These are phyloP conservation scores for Lepidochitona cinerea DNA, from an alignment of 2,888 invertebrate species.

Conservation along the genomic window DNA sequence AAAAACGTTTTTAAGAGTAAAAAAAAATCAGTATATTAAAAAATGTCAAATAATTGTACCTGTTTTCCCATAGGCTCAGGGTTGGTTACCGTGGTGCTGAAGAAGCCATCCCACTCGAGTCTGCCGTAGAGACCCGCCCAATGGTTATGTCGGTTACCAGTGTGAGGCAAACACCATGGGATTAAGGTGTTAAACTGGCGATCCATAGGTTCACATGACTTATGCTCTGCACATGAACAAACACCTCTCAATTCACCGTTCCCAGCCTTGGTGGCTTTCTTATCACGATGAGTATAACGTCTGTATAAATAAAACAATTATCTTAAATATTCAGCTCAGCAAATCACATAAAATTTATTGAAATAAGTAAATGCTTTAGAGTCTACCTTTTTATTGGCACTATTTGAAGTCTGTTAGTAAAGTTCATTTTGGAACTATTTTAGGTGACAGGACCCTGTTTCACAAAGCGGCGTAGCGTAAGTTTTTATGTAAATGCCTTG, in stretches of 20 bases:
- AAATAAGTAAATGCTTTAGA: too few relatives aligned
- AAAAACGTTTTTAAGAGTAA: too few relatives aligned
- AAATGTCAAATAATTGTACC: slow-evolving; percentile 60
- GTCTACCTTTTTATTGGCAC: too few relatives aligned
- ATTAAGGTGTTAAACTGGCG: slow-evolving; percentile 87
- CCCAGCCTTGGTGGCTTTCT: slow-evolving; percentile 73
- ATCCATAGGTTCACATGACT: slow-evolving; percentile 79
- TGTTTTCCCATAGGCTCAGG: slow-evolving; percentile 94
- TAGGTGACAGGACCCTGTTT: too few relatives aligned
- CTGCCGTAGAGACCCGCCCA: slow-evolving; percentile 90
- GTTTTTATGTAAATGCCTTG: too few relatives aligned
- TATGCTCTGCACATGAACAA: slow-evolving; percentile 79
- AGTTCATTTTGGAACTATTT: too few relatives aligned
- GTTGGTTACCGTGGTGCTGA: slow-evolving; percentile 83
- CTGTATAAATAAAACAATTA: slow-evolving; percentile 66
- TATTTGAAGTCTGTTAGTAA: too few relatives aligned
- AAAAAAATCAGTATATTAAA: too few relatives aligned
- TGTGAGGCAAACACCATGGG: slow-evolving; percentile 91
- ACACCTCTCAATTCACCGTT: slow-evolving; percentile 79
- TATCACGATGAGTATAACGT: slow-evolving; percentile 75
- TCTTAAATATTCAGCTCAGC: too few relatives aligned
- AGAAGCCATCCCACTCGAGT: slow-evolving; percentile 87
- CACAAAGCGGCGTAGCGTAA: too few relatives aligned
- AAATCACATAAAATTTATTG: too few relatives aligned
- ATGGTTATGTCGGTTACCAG: slow-evolving; percentile 86